Base-by-base conservation (phyloP, 2,888 invertebrate species). In the Tupiocoris notatus region DNA sequence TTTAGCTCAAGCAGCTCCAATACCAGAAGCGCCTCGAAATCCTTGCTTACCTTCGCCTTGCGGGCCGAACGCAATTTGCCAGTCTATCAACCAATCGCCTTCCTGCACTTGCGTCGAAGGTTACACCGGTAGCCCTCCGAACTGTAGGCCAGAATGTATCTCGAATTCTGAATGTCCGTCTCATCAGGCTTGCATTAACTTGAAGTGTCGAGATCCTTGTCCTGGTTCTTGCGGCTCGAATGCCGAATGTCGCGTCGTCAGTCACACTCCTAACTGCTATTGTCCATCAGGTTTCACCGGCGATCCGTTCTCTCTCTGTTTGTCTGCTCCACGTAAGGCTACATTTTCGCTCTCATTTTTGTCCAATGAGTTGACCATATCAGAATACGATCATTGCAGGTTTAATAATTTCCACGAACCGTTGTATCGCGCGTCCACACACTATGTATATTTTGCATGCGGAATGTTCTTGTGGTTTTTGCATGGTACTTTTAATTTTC, bases 261-360 rank as follows among this genome's bases (percentile, higher is more conserved):
- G 77, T 66, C 95, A 95, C 83, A 92, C 91, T 83, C 93, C 95
- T 0, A 90, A 94, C 67, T 95, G 95, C 82, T 90, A 89, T 80
- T 95, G 95, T 82, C 89, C 90, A 77, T 86, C 85, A 77, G 88
- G 88, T 74, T 88, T 87, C 81, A 87, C 89, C n/a, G 94, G 94
- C 18, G 91, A 95, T 88, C 93, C 95, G 63, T 93, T 94, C 82
- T 87, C 88, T 7, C 87, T 88, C 81, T 93, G 93, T 82, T 56
- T 59, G 7, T 17, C 63, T 6, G 56, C 63, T n/a, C 76, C 76
- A 22, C 67, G 76, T 76, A 76, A 76, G 76, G 39, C n/a, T n/a
- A 22, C 3, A 16, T n/a, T n/a, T n/a, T n/a, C n/a, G n/a, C n/a
- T n/a, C n/a, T n/a, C n/a, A n/a, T n/a, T n/a, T n/a, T n/a, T n/a